Base-by-base conservation (phyloP, 2,113 vertebrate species). In the Passer montanus region DNA sequence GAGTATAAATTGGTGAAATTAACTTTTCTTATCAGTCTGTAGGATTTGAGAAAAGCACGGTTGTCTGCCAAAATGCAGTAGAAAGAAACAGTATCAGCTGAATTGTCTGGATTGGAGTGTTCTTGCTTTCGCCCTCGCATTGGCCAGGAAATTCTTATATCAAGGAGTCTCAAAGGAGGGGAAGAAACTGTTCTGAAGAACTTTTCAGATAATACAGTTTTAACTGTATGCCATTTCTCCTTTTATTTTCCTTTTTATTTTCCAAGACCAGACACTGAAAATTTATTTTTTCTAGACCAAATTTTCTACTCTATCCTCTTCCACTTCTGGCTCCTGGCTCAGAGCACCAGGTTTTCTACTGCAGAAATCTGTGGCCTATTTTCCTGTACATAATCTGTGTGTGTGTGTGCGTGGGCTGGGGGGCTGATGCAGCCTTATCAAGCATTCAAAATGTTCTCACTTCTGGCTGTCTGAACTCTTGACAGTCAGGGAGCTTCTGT, bases 11-110 rank as follows among this genome's bases (percentile, higher is more conserved):
- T 93, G 87, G 94, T 95, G 90, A 96, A 97, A 96, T 97, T 96
- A 96, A 90, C 81, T 96, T 96, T 96, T 91, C 94, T 98, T 98
- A 97, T 97, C 96, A 92, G 96, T 94, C 91, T 93, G 55, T 90
- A 87, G 82, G 89, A 89, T 93, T 97, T 93, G 91, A 96, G 91
- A 96, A 84, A 96, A 96, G 90, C 69, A 66, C 26, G 2, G 41
- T 95, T 96, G 93, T 75, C 89, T 97, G 95, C 94, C 97, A 97
- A 94, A 86, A 79, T 0, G 0, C 79, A 91, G 72, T 82, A 88
- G 89, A 97, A 96, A 95, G 83, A 92, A 90, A 94, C 39, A 91
- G 13, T 95, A 93, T 97, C 84, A 95, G 55, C 89, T 90, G 74
- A 88, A 85, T 95, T 92, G 81, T 85, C 94, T 91, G 88, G 63